A percentile compares a stretch with the other conserved stretches of the same genome.
phyloP scores from a whole-genome alignment of 2,113 vertebrate species.

The Periophthalmodon schlosseri region DNA sequence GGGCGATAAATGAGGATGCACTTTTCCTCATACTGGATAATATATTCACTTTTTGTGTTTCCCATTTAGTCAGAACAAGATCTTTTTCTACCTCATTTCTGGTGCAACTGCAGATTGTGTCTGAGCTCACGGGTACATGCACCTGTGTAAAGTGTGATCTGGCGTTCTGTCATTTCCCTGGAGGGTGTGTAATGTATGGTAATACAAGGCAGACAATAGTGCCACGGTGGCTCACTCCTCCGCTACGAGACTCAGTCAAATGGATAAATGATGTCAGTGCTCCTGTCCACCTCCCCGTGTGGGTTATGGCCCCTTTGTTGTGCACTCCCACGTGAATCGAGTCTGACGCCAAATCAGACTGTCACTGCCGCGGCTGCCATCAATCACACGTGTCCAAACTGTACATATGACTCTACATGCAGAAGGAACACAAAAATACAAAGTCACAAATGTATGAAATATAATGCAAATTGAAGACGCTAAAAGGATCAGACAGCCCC shows the following conservation, averaged over 20 bases:
- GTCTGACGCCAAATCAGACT: conserved; percentile 53
- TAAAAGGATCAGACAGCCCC: conserved; percentile 18
- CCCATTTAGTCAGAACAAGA: conserved; percentile 2
- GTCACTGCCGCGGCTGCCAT: conserved; percentile 28
- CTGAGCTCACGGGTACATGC: neutral
- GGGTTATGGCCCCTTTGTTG: conserved; percentile 45
- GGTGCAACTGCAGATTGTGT: conserved; percentile 16
- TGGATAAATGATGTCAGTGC: conserved; percentile 68
- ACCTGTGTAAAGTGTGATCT: neutral
- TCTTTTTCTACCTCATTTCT: conserved; percentile 20
- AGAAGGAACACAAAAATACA: conserved; percentile 2
- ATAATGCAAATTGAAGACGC: neutral
- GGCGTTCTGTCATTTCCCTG: neutral
- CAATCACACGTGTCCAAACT: conserved; percentile 39
- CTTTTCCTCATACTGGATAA: neutral
- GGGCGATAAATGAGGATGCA: conserved; percentile 13
- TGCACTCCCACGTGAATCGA: conserved; percentile 56
- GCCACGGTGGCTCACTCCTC: conserved; percentile 29
- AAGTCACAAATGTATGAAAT: conserved; percentile 12
- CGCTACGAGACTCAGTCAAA: conserved; percentile 62
- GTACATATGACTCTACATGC: neutral
- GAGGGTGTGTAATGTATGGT: conserved; percentile 35
- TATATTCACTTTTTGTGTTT: conserved; percentile 12
- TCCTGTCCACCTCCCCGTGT: conserved; percentile 49
- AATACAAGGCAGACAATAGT: conserved; percentile 42